These are phyloP conservation scores for Sepioteuthis lessoniana DNA, from an alignment of 2,888 invertebrate genomes.

Conservation along the genomic window DNA sequence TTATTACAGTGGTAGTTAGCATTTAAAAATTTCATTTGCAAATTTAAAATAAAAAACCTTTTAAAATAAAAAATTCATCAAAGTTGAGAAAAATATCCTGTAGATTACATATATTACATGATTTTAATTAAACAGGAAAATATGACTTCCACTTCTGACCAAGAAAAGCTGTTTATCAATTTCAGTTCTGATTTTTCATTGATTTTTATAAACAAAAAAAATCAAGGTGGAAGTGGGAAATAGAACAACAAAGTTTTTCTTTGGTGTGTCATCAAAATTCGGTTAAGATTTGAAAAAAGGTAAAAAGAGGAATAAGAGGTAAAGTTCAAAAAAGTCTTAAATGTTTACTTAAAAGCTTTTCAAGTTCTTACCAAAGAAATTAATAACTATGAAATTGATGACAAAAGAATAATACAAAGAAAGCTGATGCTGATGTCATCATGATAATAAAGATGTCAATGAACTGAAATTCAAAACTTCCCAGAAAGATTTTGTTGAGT, in stretches of 20 bases:
- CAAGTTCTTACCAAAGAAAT: neutral
- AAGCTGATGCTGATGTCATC: too few relatives aligned
- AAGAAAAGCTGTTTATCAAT: neutral
- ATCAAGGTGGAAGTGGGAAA: neutral
- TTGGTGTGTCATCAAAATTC: neutral
- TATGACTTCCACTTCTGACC: neutral
- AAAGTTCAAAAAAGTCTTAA: neutral
- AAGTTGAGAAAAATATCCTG: too few relatives aligned
- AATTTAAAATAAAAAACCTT: too few relatives aligned
- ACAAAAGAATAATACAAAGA: too few relatives aligned
- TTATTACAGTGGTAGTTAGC: too few relatives aligned
- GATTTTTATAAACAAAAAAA: neutral
- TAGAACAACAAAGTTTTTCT: neutral
- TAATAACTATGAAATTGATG: too few relatives aligned
- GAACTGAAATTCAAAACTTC: neutral
- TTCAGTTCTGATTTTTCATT: neutral
- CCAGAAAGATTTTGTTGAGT: neutral
- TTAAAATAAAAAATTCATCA: too few relatives aligned
- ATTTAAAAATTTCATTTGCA: too few relatives aligned
- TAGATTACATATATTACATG: neutral
- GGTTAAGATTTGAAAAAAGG: neutral
- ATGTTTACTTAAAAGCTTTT: slow-evolving; percentile 18
- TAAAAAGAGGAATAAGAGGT: neutral
- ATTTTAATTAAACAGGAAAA: neutral
- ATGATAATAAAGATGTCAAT: neutral